phyloP scores from a whole-genome alignment of 2,113 vertebrate species.

The Myrmecobius fasciatus region DNA sequence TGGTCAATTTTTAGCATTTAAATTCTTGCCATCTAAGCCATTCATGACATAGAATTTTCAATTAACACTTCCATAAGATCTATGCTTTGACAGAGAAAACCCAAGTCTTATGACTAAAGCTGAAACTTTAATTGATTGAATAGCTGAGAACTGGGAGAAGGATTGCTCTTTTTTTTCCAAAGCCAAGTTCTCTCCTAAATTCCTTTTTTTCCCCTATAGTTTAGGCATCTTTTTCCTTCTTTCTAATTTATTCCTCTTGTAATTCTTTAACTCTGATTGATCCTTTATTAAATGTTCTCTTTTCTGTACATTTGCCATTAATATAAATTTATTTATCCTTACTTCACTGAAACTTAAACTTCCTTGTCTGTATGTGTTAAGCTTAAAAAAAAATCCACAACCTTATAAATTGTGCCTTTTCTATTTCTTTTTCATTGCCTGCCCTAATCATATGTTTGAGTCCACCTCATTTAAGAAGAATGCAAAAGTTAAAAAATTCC shows the following conservation, averaged over 20 bases:
- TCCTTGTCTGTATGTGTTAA: constrained; percentile 33
- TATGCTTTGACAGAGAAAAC: background rate
- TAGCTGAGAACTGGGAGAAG: background rate
- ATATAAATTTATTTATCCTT: background rate
- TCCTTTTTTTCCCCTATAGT: background rate
- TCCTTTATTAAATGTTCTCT: constrained; percentile 25
- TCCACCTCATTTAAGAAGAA: background rate
- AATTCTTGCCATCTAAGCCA: background rate
- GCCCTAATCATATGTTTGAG: constrained; percentile 26
- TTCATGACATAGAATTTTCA: background rate
- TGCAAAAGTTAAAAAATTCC: constrained; percentile 34
- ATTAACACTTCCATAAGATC: background rate
- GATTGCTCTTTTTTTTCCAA: constrained; percentile 16
- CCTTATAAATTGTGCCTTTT: constrained; percentile 22
- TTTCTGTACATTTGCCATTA: background rate
- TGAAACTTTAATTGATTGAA: background rate
- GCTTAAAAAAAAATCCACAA: background rate
- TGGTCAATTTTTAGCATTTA: background rate
- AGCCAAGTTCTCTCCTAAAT: background rate
- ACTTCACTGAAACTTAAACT: constrained; percentile 20
- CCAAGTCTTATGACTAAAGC: background rate
- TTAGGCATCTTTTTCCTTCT: background rate
- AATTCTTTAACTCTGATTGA: background rate
- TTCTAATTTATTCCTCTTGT: constrained; percentile 20
- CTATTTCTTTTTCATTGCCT: constrained; percentile 31